A percentile compares a stretch with the other conserved stretches of the same genome.
These are phyloP conservation scores for Nanorana parkeri DNA, from an alignment of 2,113 vertebrate species.

Conservation along the genomic window DNA sequence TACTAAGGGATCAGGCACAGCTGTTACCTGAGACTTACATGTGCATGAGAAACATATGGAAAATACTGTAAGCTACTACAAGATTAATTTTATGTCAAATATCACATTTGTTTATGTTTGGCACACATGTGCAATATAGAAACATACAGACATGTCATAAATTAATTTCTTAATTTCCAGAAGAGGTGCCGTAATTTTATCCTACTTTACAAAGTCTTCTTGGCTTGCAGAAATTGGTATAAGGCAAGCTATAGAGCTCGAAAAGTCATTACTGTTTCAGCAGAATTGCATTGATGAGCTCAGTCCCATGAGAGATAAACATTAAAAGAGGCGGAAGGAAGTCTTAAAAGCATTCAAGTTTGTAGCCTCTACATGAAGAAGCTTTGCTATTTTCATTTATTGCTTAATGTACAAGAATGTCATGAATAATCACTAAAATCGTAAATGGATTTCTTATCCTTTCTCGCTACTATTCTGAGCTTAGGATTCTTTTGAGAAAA, in stretches of 20 bases:
- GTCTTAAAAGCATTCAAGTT: conserved; percentile 24
- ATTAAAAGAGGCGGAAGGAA: conserved; percentile 14
- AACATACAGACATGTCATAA: neutral
- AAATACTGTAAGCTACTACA: no score
- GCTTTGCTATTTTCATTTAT: neutral
- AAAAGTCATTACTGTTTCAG: conserved; percentile 44
- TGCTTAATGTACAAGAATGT: conserved; percentile 10
- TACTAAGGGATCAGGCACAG: no score
- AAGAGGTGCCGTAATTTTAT: neutral
- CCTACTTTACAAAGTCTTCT: neutral
- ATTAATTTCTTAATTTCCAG: neutral
- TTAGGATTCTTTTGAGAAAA: neutral
- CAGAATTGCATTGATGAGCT: conserved; percentile 36
- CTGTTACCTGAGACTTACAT: no score
- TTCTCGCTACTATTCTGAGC: neutral
- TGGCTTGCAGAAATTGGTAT: neutral
- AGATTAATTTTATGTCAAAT: no score
- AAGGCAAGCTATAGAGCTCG: neutral
- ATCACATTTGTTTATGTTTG: no score
- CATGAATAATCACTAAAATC: neutral
- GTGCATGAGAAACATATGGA: no score
- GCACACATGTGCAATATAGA: no score
- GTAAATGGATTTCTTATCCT: conserved; percentile 1
- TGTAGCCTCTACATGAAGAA: conserved; percentile 21
- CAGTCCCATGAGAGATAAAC: conserved; percentile 24